Conservation (phyloP, 30 jellyfish, hydroid and myxozoan genomes). For the Rhopilema esculentum region DNA sequence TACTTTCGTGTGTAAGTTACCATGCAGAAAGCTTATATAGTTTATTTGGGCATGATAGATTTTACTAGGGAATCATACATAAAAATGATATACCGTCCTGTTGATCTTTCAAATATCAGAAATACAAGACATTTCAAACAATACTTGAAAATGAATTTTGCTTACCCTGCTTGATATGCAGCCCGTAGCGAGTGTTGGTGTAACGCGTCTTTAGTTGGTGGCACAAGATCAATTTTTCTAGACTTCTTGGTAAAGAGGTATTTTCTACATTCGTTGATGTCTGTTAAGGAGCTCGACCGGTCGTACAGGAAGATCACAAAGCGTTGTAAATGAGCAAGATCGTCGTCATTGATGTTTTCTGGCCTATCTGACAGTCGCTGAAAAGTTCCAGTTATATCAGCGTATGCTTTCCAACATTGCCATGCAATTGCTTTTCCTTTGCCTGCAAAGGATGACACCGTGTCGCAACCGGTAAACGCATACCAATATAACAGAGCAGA, state of each 20-base stretch:
- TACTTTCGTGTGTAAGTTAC: too few species aligned
- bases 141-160: background rate
- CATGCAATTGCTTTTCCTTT: constrained; percentile 29
- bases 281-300: constrained; percentile 17
- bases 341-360: background rate
- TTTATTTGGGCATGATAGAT: too few species aligned
- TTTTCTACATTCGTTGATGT: constrained; percentile 44
- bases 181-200: constrained; percentile 50
- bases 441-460: constrained; percentile 20
- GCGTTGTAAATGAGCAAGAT: constrained; percentile 12
- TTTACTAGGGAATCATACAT: background rate
- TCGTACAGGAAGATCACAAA: constrained; percentile 57
- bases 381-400: constrained; percentile 9
- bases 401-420: constrained; percentile 40
- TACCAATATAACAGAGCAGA: constrained; percentile 22
- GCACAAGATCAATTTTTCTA: constrained; percentile 37
- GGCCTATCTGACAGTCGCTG: constrained; percentile 14
- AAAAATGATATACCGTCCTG: background rate
- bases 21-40: too few species aligned
- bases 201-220: constrained; percentile 72
- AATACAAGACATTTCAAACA: background rate
- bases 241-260: constrained; percentile 51
- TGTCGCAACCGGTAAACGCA: constrained; percentile 39
- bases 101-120: background rate
- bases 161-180: constrained; percentile 67